These are phyloP conservation scores for Potamilus streckersoni DNA, from an alignment of 1,140 invertebrate species.

Conservation along the genomic window DNA sequence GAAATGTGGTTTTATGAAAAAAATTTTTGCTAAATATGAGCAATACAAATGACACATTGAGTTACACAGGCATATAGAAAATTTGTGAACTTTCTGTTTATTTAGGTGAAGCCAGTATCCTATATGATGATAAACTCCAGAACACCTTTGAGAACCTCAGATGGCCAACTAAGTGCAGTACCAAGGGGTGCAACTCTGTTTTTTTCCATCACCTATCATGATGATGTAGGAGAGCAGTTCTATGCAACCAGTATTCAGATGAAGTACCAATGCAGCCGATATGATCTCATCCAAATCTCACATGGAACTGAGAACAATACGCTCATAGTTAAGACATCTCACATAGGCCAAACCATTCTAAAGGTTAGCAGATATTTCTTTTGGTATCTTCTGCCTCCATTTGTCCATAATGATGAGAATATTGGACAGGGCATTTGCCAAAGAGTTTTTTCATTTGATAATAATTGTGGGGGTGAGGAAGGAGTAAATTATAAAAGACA, in stretches of 20 bases:
- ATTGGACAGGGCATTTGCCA: no score
- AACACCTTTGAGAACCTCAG: conserved; percentile 51
- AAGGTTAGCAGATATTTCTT: conserved; percentile 51
- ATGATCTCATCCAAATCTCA: conserved; percentile 66
- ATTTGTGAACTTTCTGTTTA: conserved; percentile 6
- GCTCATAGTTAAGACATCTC: conserved; percentile 62
- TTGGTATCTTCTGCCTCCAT: neutral
- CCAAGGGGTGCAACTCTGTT: conserved; percentile 68
- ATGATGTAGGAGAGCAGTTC: conserved; percentile 69
- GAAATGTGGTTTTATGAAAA: no score
- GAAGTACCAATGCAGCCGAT: conserved; percentile 66
- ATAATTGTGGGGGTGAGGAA: no score
- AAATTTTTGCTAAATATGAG: no score
- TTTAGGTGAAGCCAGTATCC: conserved; percentile 68
- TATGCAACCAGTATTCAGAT: conserved; percentile 64
- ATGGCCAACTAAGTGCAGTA: conserved; percentile 53
- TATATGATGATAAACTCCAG: conserved; percentile 69
- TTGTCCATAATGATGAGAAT: no score
- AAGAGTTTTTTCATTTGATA: no score
- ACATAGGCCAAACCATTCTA: conserved; percentile 67
- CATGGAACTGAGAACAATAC: conserved; percentile 65
- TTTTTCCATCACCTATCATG: conserved; percentile 68
- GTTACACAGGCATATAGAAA: neutral
- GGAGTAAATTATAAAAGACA: no score
- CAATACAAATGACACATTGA: neutral